Evolutionary conservation across 1,140 invertebrate genomes (phyloP), one percentile per base, ranked within the genome.

Genomic region (Plodia interpunctella): DNA sequence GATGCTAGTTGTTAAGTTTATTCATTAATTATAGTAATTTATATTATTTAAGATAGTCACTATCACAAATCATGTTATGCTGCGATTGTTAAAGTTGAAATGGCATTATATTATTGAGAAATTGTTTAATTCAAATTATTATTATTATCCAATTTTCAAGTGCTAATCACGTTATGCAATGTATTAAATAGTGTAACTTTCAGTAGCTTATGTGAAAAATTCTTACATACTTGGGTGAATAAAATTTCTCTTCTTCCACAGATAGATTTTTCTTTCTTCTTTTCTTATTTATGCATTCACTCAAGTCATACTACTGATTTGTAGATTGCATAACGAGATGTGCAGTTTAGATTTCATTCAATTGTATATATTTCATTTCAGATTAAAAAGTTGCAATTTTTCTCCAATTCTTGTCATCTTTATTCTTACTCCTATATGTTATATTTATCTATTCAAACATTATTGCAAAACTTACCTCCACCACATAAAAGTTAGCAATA

Each of bases 1-100:
- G 98, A 99, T 80, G 84, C 84, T 83, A 89, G 81, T 81, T 87
- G 83, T 86, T 89, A 87, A 89, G 70, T 84, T 84, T 83, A 70
- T 62, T 58, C 50, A 72, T 68, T 76, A 74, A 75, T 70, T 79
- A 74, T 80, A 80, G 71, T 83, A 78, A 86, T 83, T 85, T 87
- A 83, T 83, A 77, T 78, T 59, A 76, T 76, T 76, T 74, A 80
- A 73, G 63, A 72, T 78, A 77, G 68, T 70, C 63, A 72, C 59
- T 70, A 68, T 68, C 60, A 68, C 72, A 68, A 69, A 74, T 72
- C 73, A 76, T 87, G 79, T 87, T 87, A 80, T 85, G 86, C 79
- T 84, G 60, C 63, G 62, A 79, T 78, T 84, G 85, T 87, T 88
- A 85, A 86, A 76, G 83, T 87, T 88, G 73, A 76, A 72, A 80